These are phyloP conservation scores for Acholoe squamosa DNA, from an alignment of 2,888 invertebrate species.

Conservation along the genomic window DNA sequence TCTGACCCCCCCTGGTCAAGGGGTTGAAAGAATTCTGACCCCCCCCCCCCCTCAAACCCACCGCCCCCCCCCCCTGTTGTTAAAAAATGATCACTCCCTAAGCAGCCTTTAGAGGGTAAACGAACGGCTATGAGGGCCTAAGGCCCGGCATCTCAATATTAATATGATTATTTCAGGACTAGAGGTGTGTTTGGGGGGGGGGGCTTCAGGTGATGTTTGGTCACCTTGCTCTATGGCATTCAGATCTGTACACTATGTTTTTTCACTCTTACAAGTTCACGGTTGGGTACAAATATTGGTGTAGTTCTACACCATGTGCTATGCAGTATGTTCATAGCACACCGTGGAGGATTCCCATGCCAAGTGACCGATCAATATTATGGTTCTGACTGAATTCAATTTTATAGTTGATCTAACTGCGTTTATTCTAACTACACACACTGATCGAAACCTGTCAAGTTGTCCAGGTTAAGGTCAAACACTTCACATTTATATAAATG, in stretches of 20 bases:
- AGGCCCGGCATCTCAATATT: neutral
- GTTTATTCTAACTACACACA: neutral
- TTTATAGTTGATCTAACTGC: neutral
- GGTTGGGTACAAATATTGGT: neutral
- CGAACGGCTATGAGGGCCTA: no score
- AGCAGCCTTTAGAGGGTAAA: no score
- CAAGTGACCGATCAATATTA: neutral
- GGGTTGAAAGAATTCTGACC: no score
- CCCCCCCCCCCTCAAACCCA: no score
- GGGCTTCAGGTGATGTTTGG: neutral
- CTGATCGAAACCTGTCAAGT: no score
- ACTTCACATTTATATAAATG: no score
- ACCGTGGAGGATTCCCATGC: neutral
- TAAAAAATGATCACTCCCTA: no score
- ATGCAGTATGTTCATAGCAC: neutral
- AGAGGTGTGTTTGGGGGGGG: neutral
- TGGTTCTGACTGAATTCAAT: neutral
- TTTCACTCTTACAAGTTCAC: no score
- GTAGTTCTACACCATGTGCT: neutral
- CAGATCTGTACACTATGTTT: no score
- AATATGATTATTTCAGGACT: conserved; percentile 6
- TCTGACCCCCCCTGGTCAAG: no score
- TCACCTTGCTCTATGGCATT: neutral
- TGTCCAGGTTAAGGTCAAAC: no score
- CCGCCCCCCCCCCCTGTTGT: no score